Percentiles rank a stretch among this genome's conserved stretches.
Evolutionary conservation across 2,797 vertebrate genomes (phyloP).

Genomic region (Spheniscus humboldti): DNA sequence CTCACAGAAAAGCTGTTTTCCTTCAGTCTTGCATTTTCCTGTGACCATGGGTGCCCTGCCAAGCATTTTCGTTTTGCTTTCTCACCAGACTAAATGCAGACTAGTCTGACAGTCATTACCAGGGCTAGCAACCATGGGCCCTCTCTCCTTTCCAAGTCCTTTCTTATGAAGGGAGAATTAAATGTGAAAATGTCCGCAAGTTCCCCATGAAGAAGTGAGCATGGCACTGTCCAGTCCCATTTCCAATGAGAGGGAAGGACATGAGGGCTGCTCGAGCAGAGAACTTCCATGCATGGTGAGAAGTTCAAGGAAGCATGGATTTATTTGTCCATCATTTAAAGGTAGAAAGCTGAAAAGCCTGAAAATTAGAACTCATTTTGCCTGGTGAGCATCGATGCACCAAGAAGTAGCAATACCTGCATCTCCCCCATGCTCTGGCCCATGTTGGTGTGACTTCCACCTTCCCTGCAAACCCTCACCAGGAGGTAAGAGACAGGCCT

Average conservation of each 20-base stretch:
- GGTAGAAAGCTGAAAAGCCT: not conserved
- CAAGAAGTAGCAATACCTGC: not conserved
- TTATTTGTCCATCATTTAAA: not conserved
- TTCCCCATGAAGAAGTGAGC: not conserved
- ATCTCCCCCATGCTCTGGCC: not conserved
- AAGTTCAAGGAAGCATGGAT: not conserved
- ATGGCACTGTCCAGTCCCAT: not conserved
- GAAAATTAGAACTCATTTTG: not conserved
- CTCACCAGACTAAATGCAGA: not conserved
- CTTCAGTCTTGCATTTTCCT: not conserved
- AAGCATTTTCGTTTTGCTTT: not conserved
- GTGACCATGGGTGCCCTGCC: not conserved
- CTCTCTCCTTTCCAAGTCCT: not conserved
- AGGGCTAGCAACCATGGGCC: not conserved
- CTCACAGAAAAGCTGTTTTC: not conserved
- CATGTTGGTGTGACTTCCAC: not conserved
- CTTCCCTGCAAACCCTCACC: not conserved
- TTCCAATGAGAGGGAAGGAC: not conserved
- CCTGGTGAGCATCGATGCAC: accelerated
- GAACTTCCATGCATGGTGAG: not conserved
- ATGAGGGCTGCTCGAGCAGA: not conserved
- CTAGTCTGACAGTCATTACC: not conserved
- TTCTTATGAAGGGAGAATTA: not conserved
- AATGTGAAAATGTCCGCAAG: not conserved
- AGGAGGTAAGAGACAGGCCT: not conserved